These are phyloP conservation scores for Leptosomus discolor DNA, from an alignment of 2,113 vertebrate species.

Conservation along the genomic window DNA sequence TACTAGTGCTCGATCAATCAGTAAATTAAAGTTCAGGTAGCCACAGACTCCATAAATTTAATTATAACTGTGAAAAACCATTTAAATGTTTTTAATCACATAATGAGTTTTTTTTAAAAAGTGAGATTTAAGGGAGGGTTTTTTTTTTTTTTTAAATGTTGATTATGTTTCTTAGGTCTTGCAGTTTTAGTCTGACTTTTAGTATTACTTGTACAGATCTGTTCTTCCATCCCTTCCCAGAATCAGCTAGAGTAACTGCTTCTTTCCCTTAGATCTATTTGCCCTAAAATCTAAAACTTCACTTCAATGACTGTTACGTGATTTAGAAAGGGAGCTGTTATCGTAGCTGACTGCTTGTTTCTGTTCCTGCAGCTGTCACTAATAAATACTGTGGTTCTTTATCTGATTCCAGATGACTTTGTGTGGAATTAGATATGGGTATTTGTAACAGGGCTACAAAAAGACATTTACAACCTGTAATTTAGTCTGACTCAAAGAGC, in stretches of 20 bases:
- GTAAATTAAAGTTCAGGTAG: neutral
- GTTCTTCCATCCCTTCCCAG: neutral
- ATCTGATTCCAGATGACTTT: neutral
- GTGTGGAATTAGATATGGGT: neutral
- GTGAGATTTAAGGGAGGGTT: neutral
- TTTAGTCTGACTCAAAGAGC: neutral
- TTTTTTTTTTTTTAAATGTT: neutral
- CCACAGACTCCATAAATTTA: neutral
- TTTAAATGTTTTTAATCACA: neutral
- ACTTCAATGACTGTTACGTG: neutral
- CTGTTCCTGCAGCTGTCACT: neutral
- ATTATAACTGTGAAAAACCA: neutral
- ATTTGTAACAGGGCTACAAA: neutral
- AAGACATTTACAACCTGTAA: neutral
- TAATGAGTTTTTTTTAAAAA: neutral
- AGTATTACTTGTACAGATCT: neutral
- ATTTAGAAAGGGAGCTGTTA: neutral
- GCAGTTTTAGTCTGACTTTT: neutral
- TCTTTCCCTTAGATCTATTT: neutral
- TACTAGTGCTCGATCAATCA: too few relatives aligned
- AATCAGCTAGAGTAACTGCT: neutral
- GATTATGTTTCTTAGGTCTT: neutral
- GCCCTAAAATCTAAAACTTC: neutral
- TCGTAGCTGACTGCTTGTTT: fast-evolving
- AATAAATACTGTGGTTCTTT: neutral